Conservation (phyloP, 2,113 vertebrate species). For the Oryzias melastigma region DNA sequence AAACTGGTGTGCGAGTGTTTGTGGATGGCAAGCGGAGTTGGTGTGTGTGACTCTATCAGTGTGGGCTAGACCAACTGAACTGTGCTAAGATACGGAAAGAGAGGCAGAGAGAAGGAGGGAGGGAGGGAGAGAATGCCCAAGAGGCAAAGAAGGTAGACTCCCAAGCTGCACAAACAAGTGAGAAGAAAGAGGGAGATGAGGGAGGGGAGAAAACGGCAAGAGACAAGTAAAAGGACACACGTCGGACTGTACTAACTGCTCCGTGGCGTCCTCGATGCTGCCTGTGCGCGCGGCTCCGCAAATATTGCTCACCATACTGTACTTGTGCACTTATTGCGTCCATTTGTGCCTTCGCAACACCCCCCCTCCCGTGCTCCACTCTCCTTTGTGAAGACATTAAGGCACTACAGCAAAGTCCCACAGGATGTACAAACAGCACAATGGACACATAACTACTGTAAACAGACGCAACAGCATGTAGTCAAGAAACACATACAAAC, state of each 20-base stretch:
- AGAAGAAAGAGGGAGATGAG: conserved; percentile 33
- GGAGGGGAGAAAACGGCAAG: conserved; percentile 53
- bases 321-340: conserved; percentile 20
- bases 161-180: conserved; percentile 68
- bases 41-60: conserved; percentile 60
- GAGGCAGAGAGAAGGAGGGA: conserved; percentile 18
- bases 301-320: conserved; percentile 35
- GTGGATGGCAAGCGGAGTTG: conserved; percentile 41
- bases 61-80: conserved; percentile 63
- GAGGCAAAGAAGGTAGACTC: conserved; percentile 71
- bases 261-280: conserved; percentile 15
- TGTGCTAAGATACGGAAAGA: conserved; percentile 36
- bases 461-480: conserved; percentile 4
- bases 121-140: conserved; percentile 51
- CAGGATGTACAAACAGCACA: conserved; percentile 50
- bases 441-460: conserved; percentile 36
- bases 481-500: not conserved
- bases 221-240: conserved; percentile 43
- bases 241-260: conserved; percentile 26
- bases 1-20: conserved; percentile 63
- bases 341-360: conserved; percentile 22
- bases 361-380: conserved; percentile 2
- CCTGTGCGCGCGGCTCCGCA: conserved; percentile 27
- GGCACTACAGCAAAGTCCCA: conserved; percentile 39
- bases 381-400: conserved; percentile 54